Conservation (phyloP, 2,113 vertebrate species). For the Corythornis madagascariensis region DNA sequence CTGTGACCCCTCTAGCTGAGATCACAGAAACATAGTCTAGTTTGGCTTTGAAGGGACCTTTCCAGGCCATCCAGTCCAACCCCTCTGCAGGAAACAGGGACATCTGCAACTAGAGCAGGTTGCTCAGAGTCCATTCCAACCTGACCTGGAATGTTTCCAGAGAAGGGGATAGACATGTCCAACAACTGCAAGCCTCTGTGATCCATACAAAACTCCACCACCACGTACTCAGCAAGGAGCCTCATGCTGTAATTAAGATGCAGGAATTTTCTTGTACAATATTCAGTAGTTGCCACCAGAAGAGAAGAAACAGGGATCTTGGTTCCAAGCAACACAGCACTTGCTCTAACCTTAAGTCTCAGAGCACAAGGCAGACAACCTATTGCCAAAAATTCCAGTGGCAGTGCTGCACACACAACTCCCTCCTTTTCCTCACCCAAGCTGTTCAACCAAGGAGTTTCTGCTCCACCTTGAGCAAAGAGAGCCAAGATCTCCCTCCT, state of each 20-base stretch:
- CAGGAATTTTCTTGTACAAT: neutral
- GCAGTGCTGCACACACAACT: neutral
- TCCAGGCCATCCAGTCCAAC: neutral
- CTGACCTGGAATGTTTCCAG: neutral
- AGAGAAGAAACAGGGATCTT: neutral
- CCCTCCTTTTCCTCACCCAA: fast-evolving
- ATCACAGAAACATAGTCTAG: neutral
- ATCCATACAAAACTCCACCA: neutral
- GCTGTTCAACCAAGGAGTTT: neutral
- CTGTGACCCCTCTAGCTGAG: neutral
- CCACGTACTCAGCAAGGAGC: neutral
- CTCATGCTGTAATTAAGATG: neutral
- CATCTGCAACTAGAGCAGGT: neutral
- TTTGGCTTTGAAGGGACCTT: neutral
- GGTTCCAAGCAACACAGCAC: neutral
- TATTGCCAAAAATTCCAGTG: neutral
- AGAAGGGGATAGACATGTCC: neutral
- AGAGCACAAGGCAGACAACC: neutral
- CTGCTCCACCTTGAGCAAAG: neutral
- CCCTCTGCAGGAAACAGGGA: neutral
- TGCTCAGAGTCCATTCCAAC: neutral
- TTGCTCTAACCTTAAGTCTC: neutral
- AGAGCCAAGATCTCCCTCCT: neutral
- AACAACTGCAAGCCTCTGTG: neutral
- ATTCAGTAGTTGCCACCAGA: neutral